These are phyloP conservation scores for Montipora sp. DNA, from an alignment of 64 coral and sea anemone species.

Conservation along the genomic window DNA sequence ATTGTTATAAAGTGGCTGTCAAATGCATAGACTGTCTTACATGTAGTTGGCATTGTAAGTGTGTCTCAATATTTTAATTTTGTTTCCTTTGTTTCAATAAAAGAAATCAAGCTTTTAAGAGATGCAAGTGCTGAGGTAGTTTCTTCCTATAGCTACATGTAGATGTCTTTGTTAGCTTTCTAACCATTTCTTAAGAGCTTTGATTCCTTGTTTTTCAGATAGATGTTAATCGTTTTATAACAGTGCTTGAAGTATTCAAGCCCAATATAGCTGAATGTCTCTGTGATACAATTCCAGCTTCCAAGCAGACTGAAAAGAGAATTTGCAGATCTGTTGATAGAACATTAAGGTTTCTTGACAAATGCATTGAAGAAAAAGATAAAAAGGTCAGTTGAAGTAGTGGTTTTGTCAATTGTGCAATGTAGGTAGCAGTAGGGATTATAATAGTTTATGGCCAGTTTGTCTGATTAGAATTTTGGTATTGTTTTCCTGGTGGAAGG, in stretches of 20 bases:
- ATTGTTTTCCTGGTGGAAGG: too few relatives aligned
- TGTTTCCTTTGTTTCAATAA: too few relatives aligned
- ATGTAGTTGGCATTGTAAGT: too few relatives aligned
- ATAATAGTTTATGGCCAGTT: too few relatives aligned
- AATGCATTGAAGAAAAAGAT: slow-evolving; percentile 64
- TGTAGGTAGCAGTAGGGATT: too few relatives aligned
- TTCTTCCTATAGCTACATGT: neutral
- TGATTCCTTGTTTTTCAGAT: slow-evolving; percentile 28
- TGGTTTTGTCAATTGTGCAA: too few relatives aligned
- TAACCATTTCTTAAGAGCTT: neutral
- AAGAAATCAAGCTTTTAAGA: neutral
- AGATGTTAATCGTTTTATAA: slow-evolving; percentile 61
- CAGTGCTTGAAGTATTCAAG: slow-evolving; percentile 60
- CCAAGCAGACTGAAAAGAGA: slow-evolving; percentile 81
- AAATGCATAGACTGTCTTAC: too few relatives aligned
- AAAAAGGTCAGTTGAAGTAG: slow-evolving; percentile 46
- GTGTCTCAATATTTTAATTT: too few relatives aligned
- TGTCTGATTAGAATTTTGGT: too few relatives aligned
- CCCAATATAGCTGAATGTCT: slow-evolving; percentile 78
- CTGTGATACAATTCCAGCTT: slow-evolving; percentile 86
- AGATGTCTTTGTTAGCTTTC: neutral
- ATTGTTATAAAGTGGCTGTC: too few relatives aligned
- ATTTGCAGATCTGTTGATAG: slow-evolving; percentile 91
- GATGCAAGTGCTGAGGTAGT: neutral
- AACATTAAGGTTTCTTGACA: slow-evolving; percentile 79